Evolutionary conservation across 2,113 vertebrate species (phyloP), one percentile per base, ranked within the genome.

Genomic region (Xiphophorus maculatus): DNA sequence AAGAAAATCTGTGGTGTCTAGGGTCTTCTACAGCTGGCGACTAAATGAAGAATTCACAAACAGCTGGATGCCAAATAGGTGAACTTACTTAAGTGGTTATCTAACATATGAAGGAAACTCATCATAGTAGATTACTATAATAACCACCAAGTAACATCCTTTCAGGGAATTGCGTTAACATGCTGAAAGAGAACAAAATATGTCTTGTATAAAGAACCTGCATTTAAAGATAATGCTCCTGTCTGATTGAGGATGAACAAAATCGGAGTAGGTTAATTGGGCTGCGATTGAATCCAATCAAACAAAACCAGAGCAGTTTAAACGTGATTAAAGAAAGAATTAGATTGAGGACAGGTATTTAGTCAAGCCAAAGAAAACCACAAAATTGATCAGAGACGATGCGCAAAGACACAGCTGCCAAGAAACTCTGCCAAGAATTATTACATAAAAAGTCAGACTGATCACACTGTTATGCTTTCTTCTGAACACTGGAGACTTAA

Each of bases 311-410:
- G 72, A 71, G 81, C 64, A 78, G 76, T 88, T 91, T 86, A 86
- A 88, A 83, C 44, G 88, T 80, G 85, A 92, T 90, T 88, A 90
- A 86, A 72, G 69, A 75, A 33, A 70, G 75, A 74, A 90, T 82
- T 83, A 80, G 84, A 86, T 71, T 76, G 73, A 69, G 77, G 77
- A 87, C 84, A 77, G 75, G 64, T 79, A 88, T 89, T 85, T 77
- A 84, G 79, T 81, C 74, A 74, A 76, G 67, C 60, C 77, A 75
- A 89, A 84, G 89, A 84, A 90, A 93, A 66, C 90, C 85, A 86
- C 29, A 2, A 77, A 79, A 88, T 84, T 86, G 88, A 92, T 91
- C 83, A 78, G 63, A 44, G 75, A 75, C 70, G 74, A 84, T 60
- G 74, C 66, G 54, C 6, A 70, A 35, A 85, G 69, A 73, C 15